A percentile compares a stretch with the other conserved stretches of the same genome.
Conservation (phyloP, 2,113 vertebrate species). For the Meriones unguiculatus region DNA sequence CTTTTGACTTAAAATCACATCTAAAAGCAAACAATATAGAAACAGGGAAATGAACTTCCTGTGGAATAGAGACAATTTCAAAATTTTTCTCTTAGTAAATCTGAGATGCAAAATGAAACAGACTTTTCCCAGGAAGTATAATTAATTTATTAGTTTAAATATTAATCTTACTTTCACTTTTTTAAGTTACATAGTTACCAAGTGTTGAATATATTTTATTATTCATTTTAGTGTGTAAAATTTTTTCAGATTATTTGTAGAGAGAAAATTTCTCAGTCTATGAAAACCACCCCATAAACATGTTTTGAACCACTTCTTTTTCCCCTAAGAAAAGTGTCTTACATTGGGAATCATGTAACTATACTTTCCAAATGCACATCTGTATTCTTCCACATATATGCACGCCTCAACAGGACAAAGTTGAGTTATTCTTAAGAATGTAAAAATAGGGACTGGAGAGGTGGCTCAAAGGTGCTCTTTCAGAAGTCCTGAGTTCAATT, state of each 20-base stretch:
- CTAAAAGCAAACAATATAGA: neutral
- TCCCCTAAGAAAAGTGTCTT: neutral
- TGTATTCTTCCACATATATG: neutral
- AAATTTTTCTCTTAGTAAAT: neutral
- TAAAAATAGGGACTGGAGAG: neutral
- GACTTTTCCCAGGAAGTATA: neutral
- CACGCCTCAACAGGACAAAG: neutral
- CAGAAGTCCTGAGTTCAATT: too few relatives aligned
- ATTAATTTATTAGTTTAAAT: neutral
- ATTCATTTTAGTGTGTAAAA: neutral
- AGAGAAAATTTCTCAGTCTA: neutral
- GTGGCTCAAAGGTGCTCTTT: too few relatives aligned
- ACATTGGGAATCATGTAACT: neutral
- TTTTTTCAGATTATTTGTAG: neutral
- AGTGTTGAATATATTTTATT: neutral
- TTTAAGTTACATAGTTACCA: neutral
- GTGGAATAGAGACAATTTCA: neutral
- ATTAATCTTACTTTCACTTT: neutral
- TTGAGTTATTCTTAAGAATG: neutral
- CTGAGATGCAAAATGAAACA: neutral
- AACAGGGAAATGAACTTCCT: constrained; percentile 12
- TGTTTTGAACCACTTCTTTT: neutral
- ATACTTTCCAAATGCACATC: neutral
- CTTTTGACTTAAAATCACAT: constrained; percentile 45
- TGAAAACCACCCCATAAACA: neutral